Percentiles rank a stretch among this genome's conserved stretches.
Conservation (phyloP, 2,888 invertebrate species). For the Dicyrtoma fusca region DNA sequence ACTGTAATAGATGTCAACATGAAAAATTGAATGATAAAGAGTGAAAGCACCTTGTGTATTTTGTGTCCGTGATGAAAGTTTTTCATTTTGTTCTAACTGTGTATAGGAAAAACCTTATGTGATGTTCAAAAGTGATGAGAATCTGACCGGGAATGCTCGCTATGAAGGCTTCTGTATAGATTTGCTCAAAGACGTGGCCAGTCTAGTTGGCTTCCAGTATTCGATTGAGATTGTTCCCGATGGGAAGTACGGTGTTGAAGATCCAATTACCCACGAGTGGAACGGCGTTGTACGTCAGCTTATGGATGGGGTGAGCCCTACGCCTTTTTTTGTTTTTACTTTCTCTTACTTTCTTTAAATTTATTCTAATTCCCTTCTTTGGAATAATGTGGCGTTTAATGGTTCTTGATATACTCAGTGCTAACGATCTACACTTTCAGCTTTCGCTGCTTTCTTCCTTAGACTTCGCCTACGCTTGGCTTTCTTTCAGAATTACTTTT, state of each 20-base stretch:
- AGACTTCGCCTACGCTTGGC: no score
- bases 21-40: no score
- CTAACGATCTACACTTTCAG: no score
- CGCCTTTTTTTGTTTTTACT: background rate
- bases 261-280: constrained; percentile 85
- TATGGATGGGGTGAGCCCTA: constrained; percentile 62
- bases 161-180: constrained; percentile 93
- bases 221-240: constrained; percentile 81
- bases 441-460: no score
- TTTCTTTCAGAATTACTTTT: no score
- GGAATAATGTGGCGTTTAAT: no score
- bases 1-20: no score
- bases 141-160: constrained; percentile 81
- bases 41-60: no score
- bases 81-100: background rate
- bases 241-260: constrained; percentile 84
- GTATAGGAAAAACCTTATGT: constrained; percentile 86
- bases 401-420: no score
- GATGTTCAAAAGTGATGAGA: constrained; percentile 83
- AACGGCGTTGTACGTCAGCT: constrained; percentile 86
- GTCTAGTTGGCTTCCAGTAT: constrained; percentile 85
- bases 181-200: constrained; percentile 78
- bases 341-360: constrained; percentile 9
- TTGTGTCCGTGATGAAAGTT: constrained; percentile 6
- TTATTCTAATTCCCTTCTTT: background rate